Evolutionary conservation across 1,140 invertebrate species (phyloP).

Genomic region (Hylaeus volcanicus): DNA sequence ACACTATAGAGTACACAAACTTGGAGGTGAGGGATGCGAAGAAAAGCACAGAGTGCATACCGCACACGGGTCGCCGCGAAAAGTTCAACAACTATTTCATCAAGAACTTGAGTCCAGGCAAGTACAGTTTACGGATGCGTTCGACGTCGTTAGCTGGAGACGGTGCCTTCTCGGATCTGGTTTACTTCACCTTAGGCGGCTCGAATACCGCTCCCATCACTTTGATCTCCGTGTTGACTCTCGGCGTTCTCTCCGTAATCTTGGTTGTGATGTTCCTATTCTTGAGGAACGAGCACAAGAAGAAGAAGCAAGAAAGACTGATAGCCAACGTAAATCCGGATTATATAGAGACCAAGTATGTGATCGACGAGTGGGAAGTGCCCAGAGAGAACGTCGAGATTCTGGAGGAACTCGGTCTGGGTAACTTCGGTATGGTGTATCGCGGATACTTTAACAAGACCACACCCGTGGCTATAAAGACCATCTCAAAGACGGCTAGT

Average conservation of each 20-base stretch:
- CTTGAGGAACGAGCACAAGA: slow-evolving; percentile 50
- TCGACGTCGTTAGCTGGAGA: slow-evolving; percentile 84
- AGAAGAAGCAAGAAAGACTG: slow-evolving; percentile 65
- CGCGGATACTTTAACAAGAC: slow-evolving; percentile 79
- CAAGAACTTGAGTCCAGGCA: slow-evolving; percentile 82
- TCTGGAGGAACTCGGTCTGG: slow-evolving; percentile 83
- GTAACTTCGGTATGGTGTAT: slow-evolving; percentile 87
- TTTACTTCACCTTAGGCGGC: slow-evolving; percentile 61
- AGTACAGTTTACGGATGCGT: slow-evolving; percentile 83
- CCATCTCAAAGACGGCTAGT: slow-evolving; percentile 82
- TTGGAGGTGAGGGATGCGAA: slow-evolving; percentile 70
- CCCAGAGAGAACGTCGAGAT: slow-evolving; percentile 82
- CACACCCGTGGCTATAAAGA: slow-evolving; percentile 85
- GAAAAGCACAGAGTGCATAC: slow-evolving; percentile 64
- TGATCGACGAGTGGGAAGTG: slow-evolving; percentile 86
- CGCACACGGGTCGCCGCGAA: slow-evolving; percentile 1
- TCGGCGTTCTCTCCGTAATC: slow-evolving; percentile 21
- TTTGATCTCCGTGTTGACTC: slow-evolving; percentile 39
- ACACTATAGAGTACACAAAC: slow-evolving; percentile 82
- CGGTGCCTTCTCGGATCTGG: slow-evolving; percentile 79
- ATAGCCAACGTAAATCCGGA: slow-evolving; percentile 76
- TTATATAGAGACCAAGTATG: slow-evolving; percentile 79
- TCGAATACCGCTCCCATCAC: slow-evolving; percentile 40
- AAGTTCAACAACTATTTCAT: slow-evolving; percentile 46
- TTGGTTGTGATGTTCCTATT: slow-evolving; percentile 5